Base-by-base conservation (phyloP, 2,888 invertebrate genomes). In the Selenia dentaria region DNA sequence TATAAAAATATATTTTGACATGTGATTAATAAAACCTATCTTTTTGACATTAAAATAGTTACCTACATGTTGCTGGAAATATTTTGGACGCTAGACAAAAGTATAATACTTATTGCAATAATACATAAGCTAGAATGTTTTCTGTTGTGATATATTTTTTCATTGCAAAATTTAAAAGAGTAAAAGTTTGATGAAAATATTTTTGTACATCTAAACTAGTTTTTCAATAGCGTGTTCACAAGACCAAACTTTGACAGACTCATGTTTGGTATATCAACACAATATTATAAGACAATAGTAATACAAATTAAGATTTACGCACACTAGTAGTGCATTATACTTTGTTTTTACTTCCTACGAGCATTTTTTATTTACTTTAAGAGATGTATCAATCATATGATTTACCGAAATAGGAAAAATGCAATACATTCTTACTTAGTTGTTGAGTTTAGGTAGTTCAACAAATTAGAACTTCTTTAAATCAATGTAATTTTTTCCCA, bases 401-500 rank as follows among this genome's bases (percentile, higher is more conserved):
- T 64, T 63, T 67, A 63, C 62, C 64, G 57, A 64, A 50, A 56
- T 68, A 74, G 70, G 74, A 77, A 74, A 77, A 76, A 80, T 80
- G 82, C 83, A 84, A 83, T 80, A 83, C 78, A 80, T 79, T 82
- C 78, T 80, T 72, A 77, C 68, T 57, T 82, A 81, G 74, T 63
- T 57, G 53, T 40, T 82, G 80, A 78, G 79, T 69, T 74, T 76
- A 79, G 74, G 72, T 82, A 78, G 75, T 64, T 68, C 70, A 73
- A 69, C 74, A 67, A 74, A 70, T 74, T 67, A 71, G 67, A 65
- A 65, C 66, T 52, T 64, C 65, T 40, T 49, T 46, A 41, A 39
- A 42, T 41, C 35, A 38, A 45, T 51, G 47, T 62, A 59, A 64
- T 58, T 64, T 48, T 58, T 62, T 53, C 43, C 60, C 50, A 61